Percentiles rank a stretch among this genome's conserved stretches.
These are phyloP conservation scores for Pampus argenteus DNA, from an alignment of 2,797 vertebrate species.

Conservation along the genomic window DNA sequence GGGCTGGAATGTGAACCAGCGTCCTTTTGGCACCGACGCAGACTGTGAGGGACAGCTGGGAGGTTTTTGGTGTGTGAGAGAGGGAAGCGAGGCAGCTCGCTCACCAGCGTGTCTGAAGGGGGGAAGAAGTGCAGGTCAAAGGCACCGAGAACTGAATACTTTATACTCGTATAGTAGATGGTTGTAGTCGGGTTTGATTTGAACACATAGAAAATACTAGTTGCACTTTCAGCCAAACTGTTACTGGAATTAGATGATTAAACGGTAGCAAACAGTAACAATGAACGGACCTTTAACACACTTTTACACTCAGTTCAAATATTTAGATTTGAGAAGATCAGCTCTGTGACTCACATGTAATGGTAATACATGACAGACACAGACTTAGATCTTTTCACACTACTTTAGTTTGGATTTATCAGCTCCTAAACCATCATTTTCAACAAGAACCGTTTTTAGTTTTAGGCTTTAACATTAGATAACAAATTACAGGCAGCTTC, in stretches of 20 bases:
- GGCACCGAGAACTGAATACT: conserved; percentile 9
- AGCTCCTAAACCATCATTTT: background rate
- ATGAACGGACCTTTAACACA: background rate
- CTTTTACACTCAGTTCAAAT: background rate
- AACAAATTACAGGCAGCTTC: background rate
- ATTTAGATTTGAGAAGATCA: background rate
- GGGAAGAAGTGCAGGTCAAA: conserved; percentile 20
- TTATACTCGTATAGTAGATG: background rate
- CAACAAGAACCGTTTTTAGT: background rate
- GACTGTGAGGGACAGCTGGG: conserved; percentile 73
- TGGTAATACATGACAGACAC: background rate
- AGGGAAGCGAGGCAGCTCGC: conserved; percentile 27
- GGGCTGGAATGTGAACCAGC: conserved; percentile 76
- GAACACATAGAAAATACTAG: background rate
- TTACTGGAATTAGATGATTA: too few relatives aligned
- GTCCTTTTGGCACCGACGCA: conserved; percentile 68
- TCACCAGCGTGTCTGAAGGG: conserved; percentile 39
- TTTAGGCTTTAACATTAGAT: background rate
- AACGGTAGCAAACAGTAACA: background rate
- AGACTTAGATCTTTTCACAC: too few relatives aligned
- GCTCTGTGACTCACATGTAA: background rate
- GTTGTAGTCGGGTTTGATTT: background rate
- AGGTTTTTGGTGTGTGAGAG: conserved; percentile 16
- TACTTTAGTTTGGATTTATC: background rate
- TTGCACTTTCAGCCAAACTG: background rate